Conservation (phyloP, 2,113 vertebrate species). For the Candoia aspera region DNA sequence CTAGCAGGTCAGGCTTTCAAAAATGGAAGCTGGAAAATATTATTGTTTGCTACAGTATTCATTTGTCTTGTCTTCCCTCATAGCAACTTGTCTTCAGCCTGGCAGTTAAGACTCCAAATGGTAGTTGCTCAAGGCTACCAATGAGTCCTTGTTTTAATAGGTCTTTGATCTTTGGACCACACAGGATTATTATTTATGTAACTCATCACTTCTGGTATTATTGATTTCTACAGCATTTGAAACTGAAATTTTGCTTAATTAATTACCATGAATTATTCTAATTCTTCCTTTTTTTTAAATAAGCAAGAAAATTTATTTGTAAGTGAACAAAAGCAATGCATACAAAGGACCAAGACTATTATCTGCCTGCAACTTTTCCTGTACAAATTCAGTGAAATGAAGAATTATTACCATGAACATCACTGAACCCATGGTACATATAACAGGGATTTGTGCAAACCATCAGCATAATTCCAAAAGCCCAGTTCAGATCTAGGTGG, state of each 20-base stretch:
- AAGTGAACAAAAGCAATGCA: not conserved
- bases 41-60: not conserved
- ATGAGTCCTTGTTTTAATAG: not conserved
- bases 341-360: not conserved
- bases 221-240: not conserved
- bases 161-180: slow-evolving; percentile 34
- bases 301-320: not conserved
- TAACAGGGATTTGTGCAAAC: not conserved
- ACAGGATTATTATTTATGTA: slow-evolving; percentile 13
- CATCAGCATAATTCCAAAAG: not conserved
- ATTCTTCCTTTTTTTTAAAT: not conserved
- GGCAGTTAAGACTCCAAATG: not conserved
- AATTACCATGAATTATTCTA: not conserved
- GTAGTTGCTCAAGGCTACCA: not conserved
- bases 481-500: not conserved
- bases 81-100: not conserved
- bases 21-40: not conserved
- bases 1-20: not conserved
- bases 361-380: not conserved
- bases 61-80: not conserved
- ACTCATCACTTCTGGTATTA: not conserved
- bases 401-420: not conserved
- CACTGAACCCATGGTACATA: not conserved
- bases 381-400: not conserved
- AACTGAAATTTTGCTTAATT: slow-evolving; percentile 1